Evolutionary conservation across 2,113 vertebrate genomes (phyloP), one percentile per base, ranked within the genome.

Genomic region (Etia nguti): DNA sequence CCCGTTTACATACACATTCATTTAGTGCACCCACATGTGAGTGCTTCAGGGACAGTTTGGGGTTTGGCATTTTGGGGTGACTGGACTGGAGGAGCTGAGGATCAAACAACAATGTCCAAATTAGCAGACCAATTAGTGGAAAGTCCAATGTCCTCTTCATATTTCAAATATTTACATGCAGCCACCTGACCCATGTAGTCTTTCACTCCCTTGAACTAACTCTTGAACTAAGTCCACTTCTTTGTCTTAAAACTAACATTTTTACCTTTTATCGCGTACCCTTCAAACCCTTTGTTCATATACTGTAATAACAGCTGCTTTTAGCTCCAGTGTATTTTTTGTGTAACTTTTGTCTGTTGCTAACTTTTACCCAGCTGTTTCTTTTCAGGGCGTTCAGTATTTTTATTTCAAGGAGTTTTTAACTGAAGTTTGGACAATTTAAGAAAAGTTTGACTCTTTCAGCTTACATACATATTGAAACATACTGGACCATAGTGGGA

Each of bases 1-100:
- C 9, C 38, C 8, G 1, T 70, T 43, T 41, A 12, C 65, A 43
- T 24, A 1, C 38, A 70, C 38, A 43, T 70, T 75, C 15, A 48
- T 48, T 48, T 4, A 48, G 68, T 26, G 24, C 68, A 75, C 8
- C 15, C 38, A 43, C 15, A 26, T 2, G 22, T 46, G 38, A 10
- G 41, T 0, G 41, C 41, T 0, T 73, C 15, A 46, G 41, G 22
- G 22, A 46, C 13, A 48, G 6, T 46, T 73, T 73, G 41, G 41
- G 0, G 22, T 26, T 73, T 0, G 0, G 38, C 46, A 43, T 46
- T 24, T 16, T 73, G 65, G 34, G 11, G 0, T 38, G 10, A 3
- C n/a, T 73, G 41, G 13, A 26, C 22, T 46, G 41, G 22, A 73
- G 68, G n/a, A 70, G n/a, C 38, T 43, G 20, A 41, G n/a, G 41